Evolutionary conservation across 2,113 vertebrate species (phyloP).

Genomic region (Sinocyclocheilus anophthalmus): DNA sequence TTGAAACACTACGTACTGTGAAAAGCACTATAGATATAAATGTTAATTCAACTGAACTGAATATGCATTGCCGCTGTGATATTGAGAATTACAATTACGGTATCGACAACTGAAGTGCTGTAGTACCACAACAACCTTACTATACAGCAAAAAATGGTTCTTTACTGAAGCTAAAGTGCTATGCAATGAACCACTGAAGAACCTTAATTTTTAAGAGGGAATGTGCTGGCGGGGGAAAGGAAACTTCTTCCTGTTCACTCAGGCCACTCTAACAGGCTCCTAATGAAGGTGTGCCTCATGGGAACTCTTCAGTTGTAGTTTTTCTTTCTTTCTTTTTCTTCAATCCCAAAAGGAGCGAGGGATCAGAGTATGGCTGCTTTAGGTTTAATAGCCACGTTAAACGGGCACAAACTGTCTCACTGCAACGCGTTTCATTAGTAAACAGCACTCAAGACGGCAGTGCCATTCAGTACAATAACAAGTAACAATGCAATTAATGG

Average conservation of each 20-base stretch:
- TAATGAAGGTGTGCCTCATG: conserved; percentile 33
- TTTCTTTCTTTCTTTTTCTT: conserved; percentile 16
- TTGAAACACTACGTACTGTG: not conserved
- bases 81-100: not conserved
- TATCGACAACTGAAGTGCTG: not conserved
- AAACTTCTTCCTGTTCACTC: conserved; percentile 45
- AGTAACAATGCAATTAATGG: conserved; percentile 57
- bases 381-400: conserved; percentile 27
- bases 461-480: conserved; percentile 28
- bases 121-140: not conserved
- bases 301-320: conserved; percentile 17
- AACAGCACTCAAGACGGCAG: conserved; percentile 39
- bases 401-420: conserved; percentile 29
- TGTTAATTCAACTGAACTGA: not conserved
- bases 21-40: not conserved
- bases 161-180: not conserved
- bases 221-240: not conserved
- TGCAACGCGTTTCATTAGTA: conserved; percentile 45
- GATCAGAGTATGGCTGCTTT: conserved; percentile 30
- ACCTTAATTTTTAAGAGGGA: not conserved
- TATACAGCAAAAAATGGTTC: not conserved
- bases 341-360: conserved; percentile 2
- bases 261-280: conserved; percentile 15
- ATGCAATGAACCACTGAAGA: not conserved
- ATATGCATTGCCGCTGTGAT: not conserved